Evolutionary conservation across 2,888 invertebrate genomes (phyloP).

Genomic region (Philereme transversata): DNA sequence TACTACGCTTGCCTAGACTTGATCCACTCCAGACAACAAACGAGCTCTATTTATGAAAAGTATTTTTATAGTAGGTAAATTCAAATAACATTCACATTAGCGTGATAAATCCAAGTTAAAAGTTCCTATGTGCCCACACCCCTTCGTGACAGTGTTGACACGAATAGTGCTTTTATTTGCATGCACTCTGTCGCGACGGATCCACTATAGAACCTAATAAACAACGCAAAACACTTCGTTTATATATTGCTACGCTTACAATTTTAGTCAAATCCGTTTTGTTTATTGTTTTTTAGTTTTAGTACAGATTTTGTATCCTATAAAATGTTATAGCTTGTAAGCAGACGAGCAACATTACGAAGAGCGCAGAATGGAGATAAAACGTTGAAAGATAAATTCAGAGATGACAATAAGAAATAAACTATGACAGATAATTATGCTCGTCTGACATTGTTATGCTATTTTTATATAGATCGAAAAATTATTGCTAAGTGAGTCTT

Average conservation of each 20-base stretch:
- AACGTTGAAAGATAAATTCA: no score
- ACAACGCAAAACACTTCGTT: conserved; percentile 24
- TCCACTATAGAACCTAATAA: conserved; percentile 32
- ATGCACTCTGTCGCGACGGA: conserved; percentile 29
- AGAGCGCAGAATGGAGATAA: neutral
- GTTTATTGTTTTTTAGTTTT: conserved; percentile 29
- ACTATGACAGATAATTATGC: no score
- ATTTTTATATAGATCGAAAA: no score
- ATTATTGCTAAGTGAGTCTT: no score
- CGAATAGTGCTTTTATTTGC: conserved; percentile 24
- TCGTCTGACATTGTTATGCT: no score
- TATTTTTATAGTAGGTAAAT: no score
- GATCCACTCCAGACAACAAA: no score
- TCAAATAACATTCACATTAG: neutral
- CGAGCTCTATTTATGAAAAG: no score
- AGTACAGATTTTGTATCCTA: conserved; percentile 19
- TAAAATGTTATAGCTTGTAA: conserved; percentile 7
- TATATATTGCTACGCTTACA: conserved; percentile 30
- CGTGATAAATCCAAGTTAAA: conserved; percentile 9
- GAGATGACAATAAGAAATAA: no score
- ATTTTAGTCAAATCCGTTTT: conserved; percentile 27
- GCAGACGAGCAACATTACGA: neutral
- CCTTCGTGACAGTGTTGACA: conserved; percentile 17
- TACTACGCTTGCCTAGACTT: no score
- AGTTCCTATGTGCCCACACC: conserved; percentile 8